A percentile compares a stretch with the other conserved stretches of the same genome.
Evolutionary conservation across 2,113 vertebrate species (phyloP).

Genomic region (Pipra filicauda): DNA sequence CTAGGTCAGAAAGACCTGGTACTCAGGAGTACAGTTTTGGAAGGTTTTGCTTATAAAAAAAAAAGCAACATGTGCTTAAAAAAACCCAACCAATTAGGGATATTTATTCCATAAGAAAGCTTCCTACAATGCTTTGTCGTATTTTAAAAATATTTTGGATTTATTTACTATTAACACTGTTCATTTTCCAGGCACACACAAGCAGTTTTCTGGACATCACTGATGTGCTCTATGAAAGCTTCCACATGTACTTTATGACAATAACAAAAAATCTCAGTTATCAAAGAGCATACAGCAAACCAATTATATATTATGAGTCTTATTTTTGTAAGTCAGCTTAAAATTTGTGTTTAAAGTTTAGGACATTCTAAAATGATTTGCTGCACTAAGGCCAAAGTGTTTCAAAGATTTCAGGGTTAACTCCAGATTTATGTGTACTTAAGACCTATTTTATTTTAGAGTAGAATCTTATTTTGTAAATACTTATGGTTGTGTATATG

Average conservation of each 20-base stretch:
- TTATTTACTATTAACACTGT: background rate
- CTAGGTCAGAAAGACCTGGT: background rate
- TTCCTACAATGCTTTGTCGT: background rate
- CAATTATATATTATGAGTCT: background rate
- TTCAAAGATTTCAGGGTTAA: background rate
- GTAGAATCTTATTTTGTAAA: background rate
- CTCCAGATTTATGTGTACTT: background rate
- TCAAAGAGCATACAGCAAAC: background rate
- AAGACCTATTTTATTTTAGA: background rate
- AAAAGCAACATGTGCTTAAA: background rate
- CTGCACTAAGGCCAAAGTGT: background rate
- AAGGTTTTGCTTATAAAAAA: background rate
- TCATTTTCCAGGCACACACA: background rate
- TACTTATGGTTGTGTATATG: background rate
- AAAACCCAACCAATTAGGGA: background rate
- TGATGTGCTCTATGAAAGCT: background rate
- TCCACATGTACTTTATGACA: background rate
- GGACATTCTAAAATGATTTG: background rate
- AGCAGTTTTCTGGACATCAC: background rate
- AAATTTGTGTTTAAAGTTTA: background rate
- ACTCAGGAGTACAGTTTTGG: background rate
- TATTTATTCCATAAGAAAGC: background rate
- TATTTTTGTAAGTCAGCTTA: background rate
- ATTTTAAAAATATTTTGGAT: background rate
- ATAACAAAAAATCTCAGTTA: background rate